A percentile compares a stretch with the other conserved stretches of the same genome.
These are phyloP conservation scores for Tubulanus polymorphus DNA, from an alignment of 2,888 invertebrate genomes.

Conservation along the genomic window DNA sequence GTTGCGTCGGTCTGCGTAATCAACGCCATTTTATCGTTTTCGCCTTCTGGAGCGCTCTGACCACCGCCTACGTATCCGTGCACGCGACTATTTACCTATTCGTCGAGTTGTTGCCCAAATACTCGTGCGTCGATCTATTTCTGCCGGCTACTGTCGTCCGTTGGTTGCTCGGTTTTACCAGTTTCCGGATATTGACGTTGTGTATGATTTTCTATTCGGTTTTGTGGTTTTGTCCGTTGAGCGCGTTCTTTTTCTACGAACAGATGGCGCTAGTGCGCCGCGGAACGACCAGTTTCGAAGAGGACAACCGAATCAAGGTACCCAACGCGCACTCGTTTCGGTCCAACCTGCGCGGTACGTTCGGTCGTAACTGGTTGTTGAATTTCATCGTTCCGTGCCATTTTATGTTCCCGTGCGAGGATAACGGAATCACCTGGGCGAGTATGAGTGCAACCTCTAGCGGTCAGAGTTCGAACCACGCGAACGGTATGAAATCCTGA, in stretches of 20 bases:
- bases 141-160: conserved; percentile 30
- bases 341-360: conserved; percentile 20
- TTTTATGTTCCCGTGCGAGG: too few species aligned
- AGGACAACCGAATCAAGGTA: conserved; percentile 22
- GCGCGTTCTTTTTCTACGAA: conserved; percentile 27
- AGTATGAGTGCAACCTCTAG: too few species aligned
- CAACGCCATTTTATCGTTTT: conserved; percentile 43
- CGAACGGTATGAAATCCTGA: too few species aligned
- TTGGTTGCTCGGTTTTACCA: conserved; percentile 25
- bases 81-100: conserved; percentile 21
- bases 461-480: too few species aligned
- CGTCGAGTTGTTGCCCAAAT: conserved; percentile 15
- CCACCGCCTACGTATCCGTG: conserved; percentile 26
- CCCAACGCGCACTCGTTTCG: conserved; percentile 5
- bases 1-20: conserved; percentile 45
- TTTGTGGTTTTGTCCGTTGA: conserved; percentile 28
- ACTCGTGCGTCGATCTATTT: conserved; percentile 29
- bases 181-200: conserved; percentile 20
- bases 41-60: conserved; percentile 33
- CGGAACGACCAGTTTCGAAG: conserved; percentile 40
- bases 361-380: conserved; percentile 22
- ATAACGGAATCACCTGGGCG: too few species aligned
- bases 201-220: conserved; percentile 28
- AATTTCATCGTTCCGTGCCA: conserved; percentile 25
- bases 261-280: conserved; percentile 22